phyloP scores from a whole-genome alignment of 2,113 vertebrate species.

The Plectropomus leopardus region DNA sequence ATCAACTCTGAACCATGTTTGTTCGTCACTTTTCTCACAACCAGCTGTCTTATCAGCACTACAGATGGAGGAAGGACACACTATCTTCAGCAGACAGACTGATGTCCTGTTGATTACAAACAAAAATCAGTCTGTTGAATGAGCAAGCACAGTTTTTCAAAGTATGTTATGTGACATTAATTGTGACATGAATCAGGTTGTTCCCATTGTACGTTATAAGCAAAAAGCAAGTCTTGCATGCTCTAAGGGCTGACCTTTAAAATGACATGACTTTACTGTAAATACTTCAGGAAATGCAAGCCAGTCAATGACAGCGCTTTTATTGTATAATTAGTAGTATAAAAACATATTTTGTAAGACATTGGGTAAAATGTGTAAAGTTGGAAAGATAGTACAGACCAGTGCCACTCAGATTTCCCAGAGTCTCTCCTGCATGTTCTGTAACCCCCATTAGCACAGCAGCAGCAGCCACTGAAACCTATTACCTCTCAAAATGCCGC shows the following conservation, averaged over 20 bases:
- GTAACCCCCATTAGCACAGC: constrained; percentile 39
- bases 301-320: too few species aligned
- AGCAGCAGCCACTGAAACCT: constrained; percentile 30
- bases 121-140: neutral
- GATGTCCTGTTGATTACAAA: too few species aligned
- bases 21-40: neutral
- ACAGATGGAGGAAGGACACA: neutral
- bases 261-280: too few species aligned
- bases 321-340: neutral
- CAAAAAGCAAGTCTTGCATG: neutral
- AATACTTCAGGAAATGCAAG: too few species aligned
- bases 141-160: neutral
- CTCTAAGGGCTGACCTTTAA: neutral
- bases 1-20: neutral
- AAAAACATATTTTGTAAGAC: neutral
- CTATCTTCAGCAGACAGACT: neutral
- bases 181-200: too few species aligned
- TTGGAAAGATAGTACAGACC: neutral
- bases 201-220: too few species aligned
- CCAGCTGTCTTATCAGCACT: neutral
- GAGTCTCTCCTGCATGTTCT: constrained; percentile 7
- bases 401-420: constrained; percentile 6
- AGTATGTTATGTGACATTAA: too few species aligned
- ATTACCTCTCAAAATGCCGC: constrained; percentile 45
- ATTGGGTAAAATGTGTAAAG: neutral